Percentiles rank a stretch among this genome's conserved stretches.
These are phyloP conservation scores for Perizoma affinitatum DNA, from an alignment of 2,888 invertebrate genomes.

Conservation along the genomic window DNA sequence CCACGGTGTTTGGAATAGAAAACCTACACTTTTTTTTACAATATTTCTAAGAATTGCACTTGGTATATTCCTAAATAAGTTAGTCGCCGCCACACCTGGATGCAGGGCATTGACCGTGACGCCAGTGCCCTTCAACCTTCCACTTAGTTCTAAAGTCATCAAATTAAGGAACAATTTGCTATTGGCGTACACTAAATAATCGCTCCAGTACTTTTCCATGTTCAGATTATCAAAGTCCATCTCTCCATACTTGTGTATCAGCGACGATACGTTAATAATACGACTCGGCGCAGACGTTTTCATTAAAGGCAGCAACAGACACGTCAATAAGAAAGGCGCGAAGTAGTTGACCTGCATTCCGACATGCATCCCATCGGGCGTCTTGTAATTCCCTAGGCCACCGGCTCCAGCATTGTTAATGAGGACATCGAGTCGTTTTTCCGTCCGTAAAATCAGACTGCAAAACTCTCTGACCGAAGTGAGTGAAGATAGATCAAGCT, in stretches of 20 bases:
- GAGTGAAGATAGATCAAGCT: slow-evolving; percentile 75
- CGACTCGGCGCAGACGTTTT: slow-evolving; percentile 85
- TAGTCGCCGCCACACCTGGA: slow-evolving; percentile 88
- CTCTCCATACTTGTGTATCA: slow-evolving; percentile 79
- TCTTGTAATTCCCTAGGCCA: slow-evolving; percentile 76
- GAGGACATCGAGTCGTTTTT: slow-evolving; percentile 81
- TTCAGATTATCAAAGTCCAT: slow-evolving; percentile 76
- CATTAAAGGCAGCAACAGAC: slow-evolving; percentile 79
- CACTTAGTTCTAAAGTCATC: slow-evolving; percentile 86
- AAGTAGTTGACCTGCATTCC: slow-evolving; percentile 89
- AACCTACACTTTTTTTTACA: slow-evolving; percentile 54
- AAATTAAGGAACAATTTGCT: slow-evolving; percentile 87
- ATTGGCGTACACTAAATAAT: slow-evolving; percentile 74
- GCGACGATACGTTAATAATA: slow-evolving; percentile 86
- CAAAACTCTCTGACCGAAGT: slow-evolving; percentile 83
- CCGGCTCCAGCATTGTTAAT: slow-evolving; percentile 85
- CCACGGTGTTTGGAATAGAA: slow-evolving; percentile 82
- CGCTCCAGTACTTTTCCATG: slow-evolving; percentile 81
- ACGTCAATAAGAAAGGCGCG: slow-evolving; percentile 89
- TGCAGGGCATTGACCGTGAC: slow-evolving; percentile 89
- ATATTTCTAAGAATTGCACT: slow-evolving; percentile 58
- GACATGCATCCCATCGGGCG: slow-evolving; percentile 87
- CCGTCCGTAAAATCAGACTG: slow-evolving; percentile 74
- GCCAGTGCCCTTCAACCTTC: slow-evolving; percentile 82
- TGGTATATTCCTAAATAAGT: slow-evolving; percentile 86